Conservation (phyloP, 2,113 vertebrate genomes). For the Sinocyclocheilus grahami region DNA sequence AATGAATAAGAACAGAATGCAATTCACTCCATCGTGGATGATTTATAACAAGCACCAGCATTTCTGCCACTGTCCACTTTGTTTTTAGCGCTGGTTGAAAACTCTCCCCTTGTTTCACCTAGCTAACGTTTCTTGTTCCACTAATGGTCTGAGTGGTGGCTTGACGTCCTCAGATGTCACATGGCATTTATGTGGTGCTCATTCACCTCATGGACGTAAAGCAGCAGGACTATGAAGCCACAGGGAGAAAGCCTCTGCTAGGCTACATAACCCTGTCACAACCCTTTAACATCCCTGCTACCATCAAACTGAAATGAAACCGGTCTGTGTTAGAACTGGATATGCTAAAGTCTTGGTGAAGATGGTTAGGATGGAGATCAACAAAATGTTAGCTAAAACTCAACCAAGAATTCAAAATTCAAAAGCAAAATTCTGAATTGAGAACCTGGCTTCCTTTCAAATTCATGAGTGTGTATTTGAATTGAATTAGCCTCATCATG, state of each 20-base stretch:
- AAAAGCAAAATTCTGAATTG: neutral
- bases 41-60: slow-evolving; percentile 63
- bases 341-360: slow-evolving; percentile 65
- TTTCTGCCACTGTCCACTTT: slow-evolving; percentile 25
- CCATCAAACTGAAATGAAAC: slow-evolving; percentile 68
- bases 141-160: neutral
- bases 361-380: slow-evolving; percentile 68
- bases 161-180: slow-evolving; percentile 9
- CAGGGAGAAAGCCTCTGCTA: slow-evolving; percentile 4
- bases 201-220: neutral
- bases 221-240: neutral
- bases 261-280: slow-evolving; percentile 12
- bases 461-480: neutral
- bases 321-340: slow-evolving; percentile 64
- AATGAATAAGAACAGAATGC: slow-evolving; percentile 61
- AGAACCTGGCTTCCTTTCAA: neutral
- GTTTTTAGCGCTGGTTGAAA: slow-evolving; percentile 4
- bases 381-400: neutral
- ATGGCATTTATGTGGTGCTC: slow-evolving; percentile 8
- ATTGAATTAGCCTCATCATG: neutral
- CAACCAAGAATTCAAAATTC: neutral
- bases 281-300: neutral
- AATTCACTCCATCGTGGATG: slow-evolving; percentile 66
- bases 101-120: neutral
- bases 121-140: slow-evolving; percentile 8